phyloP scores from a whole-genome alignment of 1,140 invertebrate species.

The Protaetia brevitarsis region DNA sequence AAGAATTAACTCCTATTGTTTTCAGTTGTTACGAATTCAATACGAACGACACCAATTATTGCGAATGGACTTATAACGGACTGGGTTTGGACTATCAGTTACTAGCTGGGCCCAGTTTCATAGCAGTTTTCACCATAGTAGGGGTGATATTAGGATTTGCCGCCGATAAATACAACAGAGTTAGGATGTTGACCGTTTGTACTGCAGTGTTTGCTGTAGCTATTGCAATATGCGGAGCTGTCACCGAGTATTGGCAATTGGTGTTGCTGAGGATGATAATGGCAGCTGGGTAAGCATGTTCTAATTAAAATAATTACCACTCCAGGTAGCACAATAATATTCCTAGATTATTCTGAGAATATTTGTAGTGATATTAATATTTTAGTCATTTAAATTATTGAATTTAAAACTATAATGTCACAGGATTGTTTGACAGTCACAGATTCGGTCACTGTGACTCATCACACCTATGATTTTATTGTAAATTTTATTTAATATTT shows the following conservation, averaged over 20 bases:
- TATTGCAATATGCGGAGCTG: conserved; percentile 77
- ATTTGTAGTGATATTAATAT: no score
- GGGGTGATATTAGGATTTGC: conserved; percentile 82
- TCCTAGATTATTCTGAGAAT: no score
- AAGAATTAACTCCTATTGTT: not conserved
- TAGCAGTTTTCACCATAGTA: conserved; percentile 83
- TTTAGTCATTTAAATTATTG: no score
- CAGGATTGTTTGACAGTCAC: no score
- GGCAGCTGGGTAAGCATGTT: conserved; percentile 78
- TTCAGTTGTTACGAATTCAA: conserved; percentile 64
- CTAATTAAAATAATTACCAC: no score
- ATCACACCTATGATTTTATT: no score
- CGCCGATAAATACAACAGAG: conserved; percentile 76
- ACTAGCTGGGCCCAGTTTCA: conserved; percentile 87
- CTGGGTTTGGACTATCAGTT: conserved; percentile 89
- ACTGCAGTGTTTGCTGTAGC: conserved; percentile 78
- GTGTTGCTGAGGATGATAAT: conserved; percentile 82
- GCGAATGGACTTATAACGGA: conserved; percentile 91
- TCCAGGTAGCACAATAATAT: no score
- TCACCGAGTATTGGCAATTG: conserved; percentile 87
- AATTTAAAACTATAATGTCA: no score
- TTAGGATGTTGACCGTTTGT: conserved; percentile 70
- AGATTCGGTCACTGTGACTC: no score
- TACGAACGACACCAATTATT: conserved; percentile 69
- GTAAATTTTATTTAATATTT: no score